These are phyloP conservation scores for Apamea anceps DNA, from an alignment of 2,888 invertebrate species.

Conservation along the genomic window DNA sequence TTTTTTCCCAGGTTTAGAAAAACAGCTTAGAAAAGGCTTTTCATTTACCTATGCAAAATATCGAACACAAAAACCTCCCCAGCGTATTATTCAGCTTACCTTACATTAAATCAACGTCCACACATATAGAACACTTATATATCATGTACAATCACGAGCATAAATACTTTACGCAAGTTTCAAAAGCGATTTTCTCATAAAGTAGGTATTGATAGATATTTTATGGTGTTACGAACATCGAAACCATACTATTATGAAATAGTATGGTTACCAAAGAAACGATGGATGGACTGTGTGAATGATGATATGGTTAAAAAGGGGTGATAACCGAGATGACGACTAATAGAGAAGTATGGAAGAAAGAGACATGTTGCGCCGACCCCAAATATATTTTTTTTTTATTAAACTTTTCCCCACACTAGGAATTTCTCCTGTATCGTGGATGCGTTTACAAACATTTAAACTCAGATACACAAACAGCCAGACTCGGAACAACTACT, in stretches of 20 bases:
- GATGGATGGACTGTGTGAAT: too few relatives aligned
- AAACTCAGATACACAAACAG: too few relatives aligned
- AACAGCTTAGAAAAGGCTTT: neutral
- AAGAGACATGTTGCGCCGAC: too few relatives aligned
- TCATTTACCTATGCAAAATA: neutral
- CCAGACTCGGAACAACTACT: too few relatives aligned
- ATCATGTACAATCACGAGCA: neutral
- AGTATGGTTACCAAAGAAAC: neutral
- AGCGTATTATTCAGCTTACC: constrained; percentile 5
- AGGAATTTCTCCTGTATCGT: too few relatives aligned
- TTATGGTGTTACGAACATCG: neutral
- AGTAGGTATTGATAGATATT: neutral
- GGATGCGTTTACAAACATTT: too few relatives aligned
- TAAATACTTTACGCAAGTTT: neutral
- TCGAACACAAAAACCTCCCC: neutral
- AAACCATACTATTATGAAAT: neutral
- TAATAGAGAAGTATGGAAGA: too few relatives aligned
- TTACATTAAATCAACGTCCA: constrained; percentile 10
- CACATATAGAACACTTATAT: neutral
- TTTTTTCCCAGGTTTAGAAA: neutral
- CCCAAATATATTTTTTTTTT: too few relatives aligned
- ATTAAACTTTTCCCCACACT: too few relatives aligned
- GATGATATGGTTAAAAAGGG: too few relatives aligned
- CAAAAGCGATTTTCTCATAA: neutral
- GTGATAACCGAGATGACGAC: too few relatives aligned